Evolutionary conservation across 2,888 invertebrate genomes (phyloP), one percentile per base, ranked within the genome.

Genomic region (Cosmia trapezina): DNA sequence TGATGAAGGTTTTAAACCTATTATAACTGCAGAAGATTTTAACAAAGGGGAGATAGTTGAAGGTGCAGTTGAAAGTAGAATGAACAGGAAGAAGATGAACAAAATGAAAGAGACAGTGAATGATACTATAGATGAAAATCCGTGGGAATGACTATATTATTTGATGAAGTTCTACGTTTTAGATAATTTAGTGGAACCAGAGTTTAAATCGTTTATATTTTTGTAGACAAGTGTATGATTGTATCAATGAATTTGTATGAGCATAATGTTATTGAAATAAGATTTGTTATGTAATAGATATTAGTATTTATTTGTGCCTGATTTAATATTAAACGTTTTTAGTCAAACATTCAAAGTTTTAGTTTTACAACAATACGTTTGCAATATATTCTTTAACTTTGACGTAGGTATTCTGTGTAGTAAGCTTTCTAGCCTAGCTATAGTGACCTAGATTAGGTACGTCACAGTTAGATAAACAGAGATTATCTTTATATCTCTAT

Each of bases 91-190:
- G 69, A 94, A 93, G 61, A 88, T 95, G 64, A 87, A 90, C 54
- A 93, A 93, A 81, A 91, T 95, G 82, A 94, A 93, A 65, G 90
- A 94, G 41, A 88, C 90, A 43, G 88, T 95, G 22, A 93, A 92
- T 54, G 93, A 94, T 47, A 93, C 93, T 0, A 70, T 96, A 3
- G 95, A 95, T 3, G 94, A 95, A 2, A 94, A 94, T 89, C 95
- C 95, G 1, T 96, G 95, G 96, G 90, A 95, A 94, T 96, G 96
- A 96, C 96, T 96, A 96, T 96, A 88, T 92, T 95, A 96, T 86
- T 83, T 94, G 60, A 90, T 95, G 91, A 95, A 95, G 81, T 93
- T 96, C 11, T 94, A 94, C 73, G 91, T 94, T 76, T 86, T 95
- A 60, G 95, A 95, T 5, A 94, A 92, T 59, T 89, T 96, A 65